Evolutionary conservation across 2,888 invertebrate genomes (phyloP), one percentile per base, ranked within the genome.

Genomic region (Scaptomyza cyrtandrae): DNA sequence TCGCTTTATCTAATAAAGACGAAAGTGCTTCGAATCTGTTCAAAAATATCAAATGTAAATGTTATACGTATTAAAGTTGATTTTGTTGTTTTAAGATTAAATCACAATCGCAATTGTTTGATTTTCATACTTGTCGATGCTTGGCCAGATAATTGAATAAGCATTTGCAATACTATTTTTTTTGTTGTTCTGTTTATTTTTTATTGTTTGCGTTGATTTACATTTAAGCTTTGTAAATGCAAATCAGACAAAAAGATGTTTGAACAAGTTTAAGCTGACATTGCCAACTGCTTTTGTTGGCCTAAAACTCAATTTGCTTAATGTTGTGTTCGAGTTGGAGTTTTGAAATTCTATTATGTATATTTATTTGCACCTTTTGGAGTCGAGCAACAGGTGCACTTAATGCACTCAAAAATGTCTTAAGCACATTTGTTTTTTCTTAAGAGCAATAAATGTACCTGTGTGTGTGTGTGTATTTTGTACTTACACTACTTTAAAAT

Each of bases 361-460:
- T 53, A 24, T 53, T 37, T 48, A 19, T 19, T 48, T 55, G 31
- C 14, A 54, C 41, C 45, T 54, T 33, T 33, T 9, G 14, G 50
- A 13, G 27, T 7, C 50, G 9, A 57, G 75, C 79, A 75, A 75
- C 74, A 79, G 79, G 79, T 80, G 75, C 56, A 70, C 46, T 56
- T 52, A 31, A 43, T 29, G 6, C 27, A n/a, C 24, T 50, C n/a
- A 55, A 50, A 35, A 41, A 10, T 24, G 13, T 6, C 13, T 37
- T 37, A 33, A 44, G 62, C 50, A 44, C 46, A 67, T 56, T 67
- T n/a, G n/a, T n/a, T 19, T 19, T 19, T 71, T n/a, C 4, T n/a
- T 19, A 29, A 49, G 44, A 33, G n/a, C n/a, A n/a, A 67, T 19
- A 39, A 14, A 33, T n/a, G 19, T 48, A 2, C 2, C 29, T 29